These are phyloP conservation scores for Plodia interpunctella DNA, from an alignment of 1,140 invertebrate genomes.

Conservation along the genomic window DNA sequence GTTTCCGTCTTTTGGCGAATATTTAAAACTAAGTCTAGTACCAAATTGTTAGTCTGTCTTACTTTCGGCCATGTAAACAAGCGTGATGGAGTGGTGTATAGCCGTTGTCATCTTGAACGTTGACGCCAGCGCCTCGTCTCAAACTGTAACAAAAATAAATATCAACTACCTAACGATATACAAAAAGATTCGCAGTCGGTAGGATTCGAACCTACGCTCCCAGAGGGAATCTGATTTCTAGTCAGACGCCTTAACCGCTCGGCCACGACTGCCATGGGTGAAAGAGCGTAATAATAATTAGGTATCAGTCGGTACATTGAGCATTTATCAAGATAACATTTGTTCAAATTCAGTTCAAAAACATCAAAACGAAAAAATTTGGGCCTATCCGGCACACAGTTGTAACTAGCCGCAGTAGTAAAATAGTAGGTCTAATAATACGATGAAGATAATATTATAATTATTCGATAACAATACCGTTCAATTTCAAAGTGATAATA, in stretches of 20 bases:
- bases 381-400: no score
- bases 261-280: conserved; percentile 76
- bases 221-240: conserved; percentile 91
- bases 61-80: conserved; percentile 95
- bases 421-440: no score
- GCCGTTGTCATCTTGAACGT: conserved; percentile 95
- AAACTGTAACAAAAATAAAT: conserved; percentile 82
- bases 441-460: not conserved
- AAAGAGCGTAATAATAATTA: not conserved
- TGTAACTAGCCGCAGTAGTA: no score
- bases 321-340: not conserved
- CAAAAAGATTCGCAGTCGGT: conserved; percentile 75
- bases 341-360: not conserved
- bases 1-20: not conserved
- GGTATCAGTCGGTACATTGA: not conserved
- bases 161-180: no score
- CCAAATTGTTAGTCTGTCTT: conserved; percentile 55
- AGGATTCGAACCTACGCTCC: conserved; percentile 92
- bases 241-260: conserved; percentile 91
- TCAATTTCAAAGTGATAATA: not conserved
- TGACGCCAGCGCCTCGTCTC: conserved; percentile 91
- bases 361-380: no score
- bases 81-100: conserved; percentile 97
- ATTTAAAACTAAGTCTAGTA: not conserved
- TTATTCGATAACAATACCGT: not conserved